Conservation (phyloP, 2,797 vertebrate genomes). For the Mormyrus hasselquistii region DNA sequence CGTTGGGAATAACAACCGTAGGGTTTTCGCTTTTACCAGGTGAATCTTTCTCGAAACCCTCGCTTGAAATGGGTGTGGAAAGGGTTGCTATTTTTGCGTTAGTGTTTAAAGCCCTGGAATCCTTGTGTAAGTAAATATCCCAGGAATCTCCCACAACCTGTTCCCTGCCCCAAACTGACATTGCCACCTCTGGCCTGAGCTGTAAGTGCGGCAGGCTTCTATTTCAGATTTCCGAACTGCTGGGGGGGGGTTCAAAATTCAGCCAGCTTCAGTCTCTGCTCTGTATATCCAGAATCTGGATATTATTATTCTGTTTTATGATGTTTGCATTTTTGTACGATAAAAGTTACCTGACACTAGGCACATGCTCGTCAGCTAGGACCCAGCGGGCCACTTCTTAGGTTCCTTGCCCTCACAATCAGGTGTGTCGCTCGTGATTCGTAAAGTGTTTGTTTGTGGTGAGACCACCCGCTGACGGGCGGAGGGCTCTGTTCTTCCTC, state of each 20-base stretch:
- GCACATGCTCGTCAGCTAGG: neutral
- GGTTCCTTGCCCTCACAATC: neutral
- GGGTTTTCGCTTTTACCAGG: neutral
- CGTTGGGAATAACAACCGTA: neutral
- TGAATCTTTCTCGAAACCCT: neutral
- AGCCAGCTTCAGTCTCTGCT: neutral
- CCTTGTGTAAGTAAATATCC: constrained; percentile 65
- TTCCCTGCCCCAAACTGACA: constrained; percentile 51
- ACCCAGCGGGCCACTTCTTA: neutral
- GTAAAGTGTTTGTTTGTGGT: neutral
- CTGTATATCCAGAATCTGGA: neutral
- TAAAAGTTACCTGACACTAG: neutral
- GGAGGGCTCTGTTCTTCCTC: neutral
- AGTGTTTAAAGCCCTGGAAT: constrained; percentile 48
- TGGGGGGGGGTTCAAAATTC: neutral
- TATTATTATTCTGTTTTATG: neutral
- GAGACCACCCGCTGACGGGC: neutral
- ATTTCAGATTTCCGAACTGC: constrained; percentile 52
- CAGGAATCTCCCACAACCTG: constrained; percentile 73
- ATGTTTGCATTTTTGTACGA: neutral
- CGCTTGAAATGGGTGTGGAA: constrained; percentile 45
- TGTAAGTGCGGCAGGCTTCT: constrained; percentile 46
- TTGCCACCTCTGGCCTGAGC: constrained; percentile 31
- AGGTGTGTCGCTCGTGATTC: neutral
- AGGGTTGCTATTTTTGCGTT: constrained; percentile 32